These are phyloP conservation scores for Ecdyonurus torrentis DNA, from an alignment of 2,888 invertebrate species.

Conservation along the genomic window DNA sequence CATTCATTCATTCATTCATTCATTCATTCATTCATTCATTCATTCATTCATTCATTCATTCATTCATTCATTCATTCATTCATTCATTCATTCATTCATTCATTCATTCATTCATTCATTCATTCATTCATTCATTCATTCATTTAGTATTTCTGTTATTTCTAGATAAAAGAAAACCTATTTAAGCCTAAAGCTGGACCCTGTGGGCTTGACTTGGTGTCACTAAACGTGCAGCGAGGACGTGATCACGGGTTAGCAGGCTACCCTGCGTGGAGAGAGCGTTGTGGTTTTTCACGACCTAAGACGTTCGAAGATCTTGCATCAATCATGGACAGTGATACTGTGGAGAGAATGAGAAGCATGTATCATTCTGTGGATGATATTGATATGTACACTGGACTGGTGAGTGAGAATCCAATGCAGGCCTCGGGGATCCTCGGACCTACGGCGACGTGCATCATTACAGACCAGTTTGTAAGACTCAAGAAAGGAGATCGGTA, in stretches of 20 bases:
- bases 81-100: too few species aligned
- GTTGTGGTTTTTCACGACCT: constrained; percentile 50
- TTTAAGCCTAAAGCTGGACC: background rate
- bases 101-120: too few species aligned
- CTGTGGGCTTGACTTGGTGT: constrained; percentile 69
- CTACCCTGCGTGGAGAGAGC: constrained; percentile 57
- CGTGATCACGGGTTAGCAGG: constrained; percentile 73
- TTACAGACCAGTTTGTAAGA: constrained; percentile 70
- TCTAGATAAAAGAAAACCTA: background rate
- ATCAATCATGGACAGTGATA: constrained; percentile 43
- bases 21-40: too few species aligned
- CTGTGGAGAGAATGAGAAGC: constrained; percentile 39
- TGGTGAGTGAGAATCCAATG: constrained; percentile 58
- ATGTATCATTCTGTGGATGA: constrained; percentile 63
- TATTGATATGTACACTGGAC: constrained; percentile 78
- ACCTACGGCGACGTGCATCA: constrained; percentile 66
- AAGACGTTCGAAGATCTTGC: constrained; percentile 45
- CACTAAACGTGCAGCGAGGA: constrained; percentile 76
- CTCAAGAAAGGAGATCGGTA: constrained; percentile 68
- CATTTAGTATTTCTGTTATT: too few species aligned
- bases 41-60: too few species aligned
- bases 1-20: too few species aligned
- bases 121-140: too few species aligned
- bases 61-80: too few species aligned
- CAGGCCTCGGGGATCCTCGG: constrained; percentile 56